Conservation (phyloP, 37 sponge, comb jelly and placozoan genomes). For the Trichoplax adhaerens region DNA sequence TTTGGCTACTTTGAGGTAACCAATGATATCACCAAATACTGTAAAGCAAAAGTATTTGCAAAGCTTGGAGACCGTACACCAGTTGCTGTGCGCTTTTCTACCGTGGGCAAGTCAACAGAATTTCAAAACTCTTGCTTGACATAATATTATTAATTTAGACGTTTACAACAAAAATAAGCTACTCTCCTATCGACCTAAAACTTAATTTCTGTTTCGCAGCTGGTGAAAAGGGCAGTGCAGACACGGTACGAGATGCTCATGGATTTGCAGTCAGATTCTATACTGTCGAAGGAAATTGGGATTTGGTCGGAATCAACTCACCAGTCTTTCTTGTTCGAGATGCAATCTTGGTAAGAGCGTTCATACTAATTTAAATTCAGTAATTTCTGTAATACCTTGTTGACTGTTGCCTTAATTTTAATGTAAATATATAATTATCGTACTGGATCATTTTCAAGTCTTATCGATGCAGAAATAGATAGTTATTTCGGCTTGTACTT, state of each 20-base stretch:
- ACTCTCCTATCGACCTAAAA: no score
- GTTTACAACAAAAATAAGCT: no score
- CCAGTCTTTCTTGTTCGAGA: constrained; percentile 77
- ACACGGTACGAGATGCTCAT: constrained; percentile 66
- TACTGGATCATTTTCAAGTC: no score
- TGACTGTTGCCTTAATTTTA: no score
- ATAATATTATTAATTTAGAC: not conserved
- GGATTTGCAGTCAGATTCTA: constrained; percentile 78
- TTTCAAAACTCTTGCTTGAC: not conserved
- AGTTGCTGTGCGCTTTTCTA: constrained; percentile 60
- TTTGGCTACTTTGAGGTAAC: constrained; percentile 92
- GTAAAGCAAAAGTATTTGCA: constrained; percentile 62
- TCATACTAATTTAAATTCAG: no score
- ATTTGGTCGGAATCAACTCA: constrained; percentile 74
- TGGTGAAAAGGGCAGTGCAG: constrained; percentile 79
- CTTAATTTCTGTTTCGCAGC: constrained; percentile 7
- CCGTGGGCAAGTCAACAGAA: constrained; percentile 34
- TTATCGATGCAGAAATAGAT: no score
- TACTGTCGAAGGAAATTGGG: constrained; percentile 75
- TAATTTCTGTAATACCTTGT: no score
- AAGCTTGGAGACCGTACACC: constrained; percentile 57
- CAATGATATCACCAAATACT: constrained; percentile 81
- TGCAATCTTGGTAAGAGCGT: constrained; percentile 2
- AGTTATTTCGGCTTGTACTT: no score
- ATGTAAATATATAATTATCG: no score